Evolutionary conservation across 2,113 vertebrate species (phyloP).

Genomic region (Ceratotherium simum): DNA sequence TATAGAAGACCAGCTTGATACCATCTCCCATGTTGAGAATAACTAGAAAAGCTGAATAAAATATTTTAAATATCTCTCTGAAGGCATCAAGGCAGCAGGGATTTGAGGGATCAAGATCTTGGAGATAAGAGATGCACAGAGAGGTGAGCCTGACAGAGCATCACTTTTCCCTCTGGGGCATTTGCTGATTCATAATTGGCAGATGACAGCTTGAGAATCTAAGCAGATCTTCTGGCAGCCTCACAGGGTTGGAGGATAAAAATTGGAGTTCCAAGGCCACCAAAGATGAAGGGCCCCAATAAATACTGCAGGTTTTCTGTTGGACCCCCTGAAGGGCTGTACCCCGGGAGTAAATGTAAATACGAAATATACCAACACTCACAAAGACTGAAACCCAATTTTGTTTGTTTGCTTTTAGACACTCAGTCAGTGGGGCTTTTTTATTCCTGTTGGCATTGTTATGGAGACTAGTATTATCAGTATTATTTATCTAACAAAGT

Average conservation of each 20-base stretch:
- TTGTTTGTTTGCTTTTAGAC: not conserved
- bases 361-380: slow-evolving; percentile 33
- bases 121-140: not conserved
- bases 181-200: not conserved
- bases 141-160: not conserved
- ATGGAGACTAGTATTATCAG: not conserved
- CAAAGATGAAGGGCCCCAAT: not conserved
- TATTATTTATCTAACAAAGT: not conserved
- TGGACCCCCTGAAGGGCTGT: not conserved
- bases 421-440: not conserved
- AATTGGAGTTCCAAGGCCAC: not conserved
- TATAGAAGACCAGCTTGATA: not conserved
- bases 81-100: not conserved
- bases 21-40: not conserved
- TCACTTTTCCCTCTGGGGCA: not conserved
- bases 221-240: not conserved
- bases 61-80: not conserved
- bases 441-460: not conserved
- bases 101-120: not conserved
- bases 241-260: not conserved
- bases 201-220: not conserved
- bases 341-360: not conserved
- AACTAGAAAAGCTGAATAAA: slow-evolving; percentile 28
- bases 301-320: not conserved
- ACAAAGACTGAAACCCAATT: not conserved